phyloP scores from a whole-genome alignment of 1,140 invertebrate genomes.

The Brachionus calyciflorus region DNA sequence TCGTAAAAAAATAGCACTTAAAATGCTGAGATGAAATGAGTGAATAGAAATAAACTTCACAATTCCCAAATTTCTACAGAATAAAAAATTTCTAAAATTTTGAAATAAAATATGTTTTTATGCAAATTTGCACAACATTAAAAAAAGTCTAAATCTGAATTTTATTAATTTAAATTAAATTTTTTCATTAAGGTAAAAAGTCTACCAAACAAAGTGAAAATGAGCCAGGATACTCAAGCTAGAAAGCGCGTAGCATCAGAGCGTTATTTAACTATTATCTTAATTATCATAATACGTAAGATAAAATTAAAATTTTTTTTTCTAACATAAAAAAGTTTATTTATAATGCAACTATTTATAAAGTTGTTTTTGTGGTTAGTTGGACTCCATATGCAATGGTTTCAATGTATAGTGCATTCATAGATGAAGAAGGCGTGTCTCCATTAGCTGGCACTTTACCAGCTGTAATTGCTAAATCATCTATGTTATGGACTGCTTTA shows the following conservation, averaged over 20 bases:
- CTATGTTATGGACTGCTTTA: constrained; percentile 36
- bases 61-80: no score
- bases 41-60: no score
- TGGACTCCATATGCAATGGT: constrained; percentile 45
- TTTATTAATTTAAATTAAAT: no score
- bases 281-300: constrained; percentile 19
- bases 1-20: no score
- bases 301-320: neutral
- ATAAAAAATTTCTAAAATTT: no score
- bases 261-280: neutral
- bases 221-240: neutral
- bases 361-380: constrained; percentile 18
- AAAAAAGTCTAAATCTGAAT: no score
- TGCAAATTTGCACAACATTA: no score
- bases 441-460: constrained; percentile 31
- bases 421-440: neutral
- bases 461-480: constrained; percentile 27
- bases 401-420: constrained; percentile 42
- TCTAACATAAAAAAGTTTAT: no score
- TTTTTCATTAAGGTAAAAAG: neutral
- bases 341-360: no score
- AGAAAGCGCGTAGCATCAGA: neutral
- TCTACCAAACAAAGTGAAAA: constrained; percentile 6
- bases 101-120: no score
- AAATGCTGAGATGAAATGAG: no score